Base-by-base conservation (phyloP, 2,113 vertebrate genomes). In the Ceratotherium simum region DNA sequence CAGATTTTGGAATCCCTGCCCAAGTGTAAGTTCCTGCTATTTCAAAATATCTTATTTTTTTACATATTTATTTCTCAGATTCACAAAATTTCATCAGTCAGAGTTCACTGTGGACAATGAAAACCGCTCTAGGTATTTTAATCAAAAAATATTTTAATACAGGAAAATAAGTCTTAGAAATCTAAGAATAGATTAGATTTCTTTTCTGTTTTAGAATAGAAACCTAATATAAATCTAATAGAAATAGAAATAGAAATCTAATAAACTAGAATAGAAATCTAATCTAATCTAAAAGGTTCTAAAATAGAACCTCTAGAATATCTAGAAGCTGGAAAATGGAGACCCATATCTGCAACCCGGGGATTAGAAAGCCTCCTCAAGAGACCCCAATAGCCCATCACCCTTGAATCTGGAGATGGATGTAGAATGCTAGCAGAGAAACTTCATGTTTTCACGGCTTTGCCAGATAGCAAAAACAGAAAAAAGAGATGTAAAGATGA, bases 21-120 rank as follows among this genome's bases (percentile, higher is more conserved):
- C 23, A 54, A 82, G 8, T 1, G 0, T 33, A 67, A 80, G 27
- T 76, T 97, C 16, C 12, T 78, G 6, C 65, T 87, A 60, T 88
- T 96, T 92, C 33, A 85, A 95, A 86, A 69, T 70, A 58, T 23
- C 51, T 88, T 84, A 2, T 60, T 56, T 64, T 70, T 95, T 58
- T 65, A 75, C 13, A 69, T 51, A 18, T 10, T 82, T 82, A 10
- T 46, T 75, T 88, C 54, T 85, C 11, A 80, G 56, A 62, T 27
- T 80, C 70, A 51, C 7, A 78, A 42, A 72, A 21, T 72, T 80
- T 39, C 69, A 31, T 51, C 29, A 54, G 23, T 48, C 33, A 7
- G 6, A n/a, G 5, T 69, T 86, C 21, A 78, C 11, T 31, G 21
- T 64, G 21, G 42, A 42, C 60, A 82, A 58, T 36, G 18, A 75